Base-by-base conservation (phyloP, 2,888 invertebrate genomes). In the Didymodactylos carnosus region DNA sequence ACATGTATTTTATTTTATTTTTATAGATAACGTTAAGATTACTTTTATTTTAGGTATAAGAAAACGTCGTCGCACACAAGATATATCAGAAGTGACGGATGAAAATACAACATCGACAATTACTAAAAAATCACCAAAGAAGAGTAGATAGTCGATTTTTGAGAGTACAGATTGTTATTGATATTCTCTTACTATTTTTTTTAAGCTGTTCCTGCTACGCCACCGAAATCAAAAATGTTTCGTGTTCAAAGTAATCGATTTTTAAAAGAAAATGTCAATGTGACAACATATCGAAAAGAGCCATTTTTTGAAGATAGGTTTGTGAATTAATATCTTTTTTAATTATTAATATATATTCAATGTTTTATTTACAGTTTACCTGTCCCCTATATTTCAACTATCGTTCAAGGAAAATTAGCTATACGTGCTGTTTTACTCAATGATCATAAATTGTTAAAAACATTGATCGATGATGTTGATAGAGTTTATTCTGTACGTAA, bases 301-400 rank as follows among this genome's bases (percentile, higher is more conserved):
- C 84, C 84, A 8, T 81, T 83, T 72, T 82, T 83, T 79, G 82
- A 84, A 77, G 80, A 81, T 70, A 83, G 80, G 82, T 83, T 79
- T 76, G 79, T 78, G 29, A 10, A 62, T 70, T 70, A 72, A 16
- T 23, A 19, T 39, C n/a, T 16, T 62, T 11, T 19, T 72, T 41
- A 23, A 14, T 39, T 25, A 41, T 23, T 25, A 16, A 53, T 23
- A 43, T 53, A 23, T 71, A n/a, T n/a, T n/a, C n/a, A n/a, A n/a
- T n/a, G n/a, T n/a, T n/a, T n/a, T n/a, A n/a, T n/a, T n/a, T n/a
- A 29, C 78, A 83, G 83, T 73, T 80, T 81, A 71, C 78, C 79
- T 74, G 79, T 85, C 62, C 85, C 85, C 19, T 83, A 81, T 77
- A 80, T 85, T 46, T 85, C 85, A 19, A 80, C 82, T 23, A 75